These are phyloP conservation scores for Oxycera nigricornis DNA, from an alignment of 2,888 invertebrate species.

Conservation along the genomic window DNA sequence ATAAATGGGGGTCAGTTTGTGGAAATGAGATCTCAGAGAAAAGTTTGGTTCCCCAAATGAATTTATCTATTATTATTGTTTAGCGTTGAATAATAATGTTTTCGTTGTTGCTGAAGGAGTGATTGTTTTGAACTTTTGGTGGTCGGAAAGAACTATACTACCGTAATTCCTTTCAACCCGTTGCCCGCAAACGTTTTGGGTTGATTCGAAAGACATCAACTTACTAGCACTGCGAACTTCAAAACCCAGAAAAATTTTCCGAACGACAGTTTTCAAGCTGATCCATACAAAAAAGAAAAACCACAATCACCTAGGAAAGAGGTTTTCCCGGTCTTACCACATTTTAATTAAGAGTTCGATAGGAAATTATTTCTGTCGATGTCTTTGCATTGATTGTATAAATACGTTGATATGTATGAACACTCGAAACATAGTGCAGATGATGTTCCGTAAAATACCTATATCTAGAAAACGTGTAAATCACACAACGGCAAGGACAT, in stretches of 20 bases:
- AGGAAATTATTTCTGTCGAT: neutral
- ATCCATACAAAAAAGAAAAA: too few relatives aligned
- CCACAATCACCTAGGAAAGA: too few relatives aligned
- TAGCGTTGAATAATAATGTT: neutral
- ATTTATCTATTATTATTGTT: constrained; percentile 21
- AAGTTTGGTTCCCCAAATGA: neutral
- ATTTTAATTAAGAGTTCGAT: neutral
- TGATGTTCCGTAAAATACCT: neutral
- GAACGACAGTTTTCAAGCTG: too few relatives aligned
- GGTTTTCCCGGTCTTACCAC: neutral
- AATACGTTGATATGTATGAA: neutral
- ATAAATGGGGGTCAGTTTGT: constrained; percentile 8
- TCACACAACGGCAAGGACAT: neutral
- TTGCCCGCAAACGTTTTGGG: too few relatives aligned
- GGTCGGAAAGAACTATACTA: too few relatives aligned
- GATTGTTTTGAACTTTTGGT: too few relatives aligned
- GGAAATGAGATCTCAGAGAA: neutral
- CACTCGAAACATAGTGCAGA: neutral
- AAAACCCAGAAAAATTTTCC: too few relatives aligned
- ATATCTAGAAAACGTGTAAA: neutral
- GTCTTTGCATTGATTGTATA: neutral
- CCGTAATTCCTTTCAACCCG: too few relatives aligned
- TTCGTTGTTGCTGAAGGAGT: too few relatives aligned
- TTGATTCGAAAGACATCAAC: too few relatives aligned
- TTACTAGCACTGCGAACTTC: too few relatives aligned